phyloP scores from a whole-genome alignment of 2,797 vertebrate species.

The Eulemur rubriventer region DNA sequence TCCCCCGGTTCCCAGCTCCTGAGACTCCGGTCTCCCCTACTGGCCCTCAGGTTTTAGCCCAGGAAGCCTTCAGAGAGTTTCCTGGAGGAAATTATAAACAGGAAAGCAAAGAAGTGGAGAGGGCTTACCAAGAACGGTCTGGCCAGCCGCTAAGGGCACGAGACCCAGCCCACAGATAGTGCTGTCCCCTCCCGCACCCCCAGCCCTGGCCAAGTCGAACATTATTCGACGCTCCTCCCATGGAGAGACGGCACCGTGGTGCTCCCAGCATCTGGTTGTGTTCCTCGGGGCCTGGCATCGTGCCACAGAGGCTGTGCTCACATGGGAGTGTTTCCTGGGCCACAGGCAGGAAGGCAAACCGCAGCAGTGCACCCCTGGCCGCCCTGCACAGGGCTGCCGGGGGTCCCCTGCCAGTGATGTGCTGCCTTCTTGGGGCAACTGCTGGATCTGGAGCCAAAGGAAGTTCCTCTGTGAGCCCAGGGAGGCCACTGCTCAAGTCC shows the following conservation, averaged over 20 bases:
- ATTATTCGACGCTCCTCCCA: neutral
- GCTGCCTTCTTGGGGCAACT: neutral
- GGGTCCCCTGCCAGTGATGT: neutral
- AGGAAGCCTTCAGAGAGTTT: neutral
- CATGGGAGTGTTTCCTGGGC: neutral
- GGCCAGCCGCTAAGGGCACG: neutral
- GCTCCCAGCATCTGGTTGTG: neutral
- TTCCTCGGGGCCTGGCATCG: neutral
- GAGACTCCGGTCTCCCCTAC: neutral
- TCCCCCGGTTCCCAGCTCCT: neutral
- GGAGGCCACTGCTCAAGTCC: neutral
- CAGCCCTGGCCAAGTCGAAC: neutral
- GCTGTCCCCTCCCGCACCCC: neutral
- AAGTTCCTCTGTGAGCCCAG: neutral
- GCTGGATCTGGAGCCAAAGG: neutral
- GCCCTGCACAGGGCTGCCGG: too few relatives aligned
- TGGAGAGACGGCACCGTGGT: neutral
- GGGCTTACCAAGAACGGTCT: neutral
- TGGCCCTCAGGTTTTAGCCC: neutral
- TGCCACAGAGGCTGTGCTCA: neutral
- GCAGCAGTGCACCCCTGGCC: neutral
- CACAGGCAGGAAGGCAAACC: neutral
- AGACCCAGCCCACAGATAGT: neutral
- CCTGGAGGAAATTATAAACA: neutral
- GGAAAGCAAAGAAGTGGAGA: neutral